Base-by-base conservation (phyloP, 1,140 invertebrate species). In the Copidosoma floridanum region DNA sequence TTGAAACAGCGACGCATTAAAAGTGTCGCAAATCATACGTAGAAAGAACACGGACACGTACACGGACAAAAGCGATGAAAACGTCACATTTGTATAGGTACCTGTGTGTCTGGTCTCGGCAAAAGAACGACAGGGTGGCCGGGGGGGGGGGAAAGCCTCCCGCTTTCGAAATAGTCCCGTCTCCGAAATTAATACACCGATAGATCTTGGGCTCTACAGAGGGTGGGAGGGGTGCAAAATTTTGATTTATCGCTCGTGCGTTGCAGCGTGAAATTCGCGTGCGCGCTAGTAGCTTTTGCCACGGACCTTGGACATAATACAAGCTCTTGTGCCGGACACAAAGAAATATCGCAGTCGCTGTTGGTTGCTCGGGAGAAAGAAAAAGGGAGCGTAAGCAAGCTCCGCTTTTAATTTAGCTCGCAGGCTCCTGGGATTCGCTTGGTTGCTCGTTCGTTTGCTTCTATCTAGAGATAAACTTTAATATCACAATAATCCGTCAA, bases 401-500 rank as follows among this genome's bases (percentile, higher is more conserved):
- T 47, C 27, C 26, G 27, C 43, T 38, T 47, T 47, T 37, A 48
- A 57, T 47, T 57, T 26, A 29, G 14, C 26, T 5, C 18, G 3
- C n/a, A 27, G 11, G 18, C 37, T 40, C 5, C 37, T 5, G 37
- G 38, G 6, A 16, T 26, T 21, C 24, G 37, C n/a, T n/a, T 4
- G 8, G 43, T 23, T 21, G 18, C 21, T 5, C 40, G 3, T 11
- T n/a, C n/a, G n/a, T n/a, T n/a, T n/a, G n/a, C n/a, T n/a, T n/a
- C n/a, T n/a, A n/a, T n/a, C n/a, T 12, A 41, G 38, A 41, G 16
- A 41, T 41, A 41, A n/a, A 23, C 8, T 32, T 46, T 53, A 46
- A 53, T 46, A 46, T 46, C 51, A 47, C 41, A 54, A 60, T 54
- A 48, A 60, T 54, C 43, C 35, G 24, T 53, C 58, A 48, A 60